Conservation (phyloP, 1,140 invertebrate species). For the Ostrea edulis region DNA sequence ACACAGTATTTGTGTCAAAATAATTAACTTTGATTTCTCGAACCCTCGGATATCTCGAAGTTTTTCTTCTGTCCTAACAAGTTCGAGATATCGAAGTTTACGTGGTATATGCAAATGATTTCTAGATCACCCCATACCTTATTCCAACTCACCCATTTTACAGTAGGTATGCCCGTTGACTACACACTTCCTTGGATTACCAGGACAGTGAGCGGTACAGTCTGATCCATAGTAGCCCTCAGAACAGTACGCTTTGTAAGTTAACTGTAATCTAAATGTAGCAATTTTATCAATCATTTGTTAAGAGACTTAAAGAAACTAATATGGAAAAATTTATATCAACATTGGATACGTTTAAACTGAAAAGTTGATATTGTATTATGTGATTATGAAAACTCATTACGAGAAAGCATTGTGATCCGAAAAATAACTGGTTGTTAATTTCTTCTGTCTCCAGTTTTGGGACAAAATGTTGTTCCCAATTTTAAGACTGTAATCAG, state of each 20-base stretch:
- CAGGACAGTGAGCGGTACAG: conserved; percentile 18
- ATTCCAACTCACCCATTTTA: conserved; percentile 31
- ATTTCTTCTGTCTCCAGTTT: not conserved
- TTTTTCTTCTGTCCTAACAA: too few species aligned
- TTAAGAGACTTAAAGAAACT: not conserved
- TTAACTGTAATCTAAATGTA: not conserved
- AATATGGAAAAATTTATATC: too few species aligned
- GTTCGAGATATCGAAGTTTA: too few species aligned
- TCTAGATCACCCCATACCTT: too few species aligned
- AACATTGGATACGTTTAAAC: too few species aligned
- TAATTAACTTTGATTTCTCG: too few species aligned
- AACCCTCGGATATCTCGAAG: too few species aligned
- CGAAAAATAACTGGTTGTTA: not conserved
- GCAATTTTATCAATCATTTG: not conserved
- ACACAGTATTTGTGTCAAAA: too few species aligned
- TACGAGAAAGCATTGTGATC: conserved; percentile 4
- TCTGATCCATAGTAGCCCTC: conserved; percentile 40
- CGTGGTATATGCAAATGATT: too few species aligned
- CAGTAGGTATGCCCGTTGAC: conserved; percentile 35
- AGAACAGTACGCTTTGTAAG: conserved; percentile 40
- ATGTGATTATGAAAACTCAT: not conserved
- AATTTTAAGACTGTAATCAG: conserved; percentile 14
- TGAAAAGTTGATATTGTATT: too few species aligned
- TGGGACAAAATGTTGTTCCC: not conserved
- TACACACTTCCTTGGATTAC: conserved; percentile 41